Evolutionary conservation across 2,113 vertebrate genomes (phyloP), one percentile per base, ranked within the genome.

Genomic region (Mola mola): DNA sequence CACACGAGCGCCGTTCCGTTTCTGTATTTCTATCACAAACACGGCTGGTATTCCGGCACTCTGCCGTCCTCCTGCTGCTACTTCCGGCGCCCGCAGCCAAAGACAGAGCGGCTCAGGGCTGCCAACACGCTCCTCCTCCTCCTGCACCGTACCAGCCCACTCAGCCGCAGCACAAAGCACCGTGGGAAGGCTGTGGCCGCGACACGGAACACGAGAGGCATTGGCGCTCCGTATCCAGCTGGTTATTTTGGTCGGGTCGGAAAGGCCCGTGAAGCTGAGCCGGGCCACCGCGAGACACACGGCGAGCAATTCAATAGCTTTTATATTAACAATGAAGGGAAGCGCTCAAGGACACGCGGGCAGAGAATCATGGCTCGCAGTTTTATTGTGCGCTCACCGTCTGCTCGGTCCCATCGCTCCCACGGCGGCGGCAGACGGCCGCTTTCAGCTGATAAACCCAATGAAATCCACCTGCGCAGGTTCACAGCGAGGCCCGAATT

Each of bases 41-140:
- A 63, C 38, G 68, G 17, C 11, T 58, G 74, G 69, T 46, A 26
- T 72, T 72, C 57, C 58, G 65, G 67, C 72, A 51, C 76, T 43
- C 58, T 10, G 64, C 80, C 38, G 24, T 62, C 64, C 62, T 59
- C 68, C 78, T 43, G 75, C 82, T 79, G 85, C 56, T 67, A 65
- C 82, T 75, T 85, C 82, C 82, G 82, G 80, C 33, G 41, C n/a
- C 19, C 9, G 38, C 56, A 26, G 80, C 85, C 82, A 87, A 83
- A 65, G 38, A 59, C 28, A 40, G 19, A 10, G 67, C 60, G 74
- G 80, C 76, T 77, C 65, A 52, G 77, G 58, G 58, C 73, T 86
- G 79, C 80, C 84, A 83, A 83, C 67, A 63, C 63, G 15, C 40
- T 55, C 42, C 37, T 29, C 34, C 44, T 8, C 47, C 22, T 62